A percentile compares a stretch with the other conserved stretches of the same genome.
Evolutionary conservation across 2,113 vertebrate genomes (phyloP).

Genomic region (Channa argus): DNA sequence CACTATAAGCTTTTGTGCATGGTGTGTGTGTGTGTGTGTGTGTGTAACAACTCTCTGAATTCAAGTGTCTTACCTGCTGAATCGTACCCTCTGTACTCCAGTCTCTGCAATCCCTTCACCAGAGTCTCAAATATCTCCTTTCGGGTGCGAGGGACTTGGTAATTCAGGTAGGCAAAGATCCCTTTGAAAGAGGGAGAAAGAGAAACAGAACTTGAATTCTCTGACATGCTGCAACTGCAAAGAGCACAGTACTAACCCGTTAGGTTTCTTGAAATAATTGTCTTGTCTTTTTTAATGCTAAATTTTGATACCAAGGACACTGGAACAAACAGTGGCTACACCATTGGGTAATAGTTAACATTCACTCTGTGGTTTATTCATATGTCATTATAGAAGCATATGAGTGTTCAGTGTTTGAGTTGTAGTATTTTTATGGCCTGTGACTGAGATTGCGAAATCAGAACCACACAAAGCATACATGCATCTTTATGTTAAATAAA

Average conservation of each 20-base stretch:
- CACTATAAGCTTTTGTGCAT: constrained; percentile 24
- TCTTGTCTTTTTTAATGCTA: not conserved
- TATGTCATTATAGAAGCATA: too few relatives aligned
- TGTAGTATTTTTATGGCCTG: not conserved
- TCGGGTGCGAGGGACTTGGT: constrained; percentile 91
- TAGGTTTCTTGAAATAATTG: not conserved
- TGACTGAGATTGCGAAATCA: not conserved
- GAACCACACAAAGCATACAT: too few relatives aligned
- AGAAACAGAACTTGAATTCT: constrained; percentile 18
- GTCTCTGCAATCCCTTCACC: constrained; percentile 93
- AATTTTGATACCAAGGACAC: not conserved
- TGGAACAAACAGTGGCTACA: not conserved
- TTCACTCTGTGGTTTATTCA: too few relatives aligned
- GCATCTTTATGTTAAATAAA: not conserved
- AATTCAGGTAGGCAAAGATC: constrained; percentile 98
- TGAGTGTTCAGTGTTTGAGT: too few relatives aligned
- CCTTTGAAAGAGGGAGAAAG: constrained; percentile 79
- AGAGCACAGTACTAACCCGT: not conserved
- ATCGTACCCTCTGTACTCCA: constrained; percentile 98
- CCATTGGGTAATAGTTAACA: not conserved
- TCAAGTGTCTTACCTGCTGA: constrained; percentile 89
- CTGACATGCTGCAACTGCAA: not conserved
- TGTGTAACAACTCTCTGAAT: constrained; percentile 31
- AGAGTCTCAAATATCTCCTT: constrained; percentile 94
- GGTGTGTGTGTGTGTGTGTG: constrained; percentile 26